Base-by-base conservation (phyloP, 2,797 vertebrate species). In the Carduelis carduelis region DNA sequence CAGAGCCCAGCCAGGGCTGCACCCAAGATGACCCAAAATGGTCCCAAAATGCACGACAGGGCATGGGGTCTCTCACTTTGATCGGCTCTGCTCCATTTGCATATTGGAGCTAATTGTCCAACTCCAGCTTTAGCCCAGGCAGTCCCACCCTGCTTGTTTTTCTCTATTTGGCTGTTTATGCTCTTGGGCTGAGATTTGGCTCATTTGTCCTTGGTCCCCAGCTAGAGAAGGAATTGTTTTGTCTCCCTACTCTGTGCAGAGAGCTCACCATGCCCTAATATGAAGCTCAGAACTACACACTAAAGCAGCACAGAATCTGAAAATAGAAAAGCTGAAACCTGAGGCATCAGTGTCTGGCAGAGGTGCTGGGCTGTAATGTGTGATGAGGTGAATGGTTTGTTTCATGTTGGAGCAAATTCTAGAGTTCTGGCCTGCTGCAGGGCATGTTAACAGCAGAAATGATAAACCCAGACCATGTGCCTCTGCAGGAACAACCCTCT, bases 111-210 rank as follows among this genome's bases (percentile, higher is more conserved):
- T 35, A 3, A 57, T 57, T 35, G 16, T 57, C 16, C 3, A 4
- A 8, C 18, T 8, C 4, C 34, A 57, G 23, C 34, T 35, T 1
- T 2, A 57, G 34, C 23, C 56, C 23, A 12, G 8, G 23, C 1
- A 35, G 15, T 35, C 34, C 34, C 34, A 35, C 17, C 11, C 23
- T 57, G 4, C 34, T 35, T 57, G 10, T 17, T 35, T 57, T 35
- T 35, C 15, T 57, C 34, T 56, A n/a, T 24, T 7, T 7, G 20
- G 20, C 22, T 35, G 15, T 37, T 57, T 59, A 0, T 37, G 24
- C 34, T 37, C 11, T 13, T 27, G 56, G 56, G 34, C 2, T 59
- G 56, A 27, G 56, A 37, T 37, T 57, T 37, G 56, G 23, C 18
- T 37, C 34, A 37, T 59, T 59, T 37, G 24, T 37, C 24, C 35